A percentile compares a stretch with the other conserved stretches of the same genome.
phyloP scores from a whole-genome alignment of 2,113 vertebrate genomes.

The Callospermophilus lateralis region DNA sequence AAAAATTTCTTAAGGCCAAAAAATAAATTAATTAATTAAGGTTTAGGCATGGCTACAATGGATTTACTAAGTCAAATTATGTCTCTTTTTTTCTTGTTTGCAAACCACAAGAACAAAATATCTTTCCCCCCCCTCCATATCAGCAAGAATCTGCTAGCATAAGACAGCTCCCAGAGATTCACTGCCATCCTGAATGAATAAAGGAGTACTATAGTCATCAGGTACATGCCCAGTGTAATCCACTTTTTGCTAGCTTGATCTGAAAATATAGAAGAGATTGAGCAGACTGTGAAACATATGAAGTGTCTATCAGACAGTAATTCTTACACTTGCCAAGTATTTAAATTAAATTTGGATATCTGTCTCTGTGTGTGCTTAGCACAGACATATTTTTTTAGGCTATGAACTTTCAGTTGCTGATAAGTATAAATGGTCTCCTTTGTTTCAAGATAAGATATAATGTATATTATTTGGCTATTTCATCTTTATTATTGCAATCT shows the following conservation, averaged over 20 bases:
- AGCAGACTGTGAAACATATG: constrained; percentile 63
- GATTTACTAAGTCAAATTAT: not conserved
- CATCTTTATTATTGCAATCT: constrained; percentile 42
- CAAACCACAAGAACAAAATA: constrained; percentile 1
- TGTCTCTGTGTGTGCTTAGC: constrained; percentile 63
- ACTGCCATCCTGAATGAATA: constrained; percentile 67
- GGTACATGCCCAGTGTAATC: constrained; percentile 43
- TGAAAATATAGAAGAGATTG: constrained; percentile 67
- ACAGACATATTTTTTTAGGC: constrained; percentile 27
- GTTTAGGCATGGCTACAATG: not conserved
- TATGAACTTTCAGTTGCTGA: constrained; percentile 44
- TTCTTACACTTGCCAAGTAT: constrained; percentile 59
- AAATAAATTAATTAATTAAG: too few relatives aligned
- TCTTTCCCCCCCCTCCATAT: not conserved
- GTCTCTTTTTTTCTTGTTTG: not conserved
- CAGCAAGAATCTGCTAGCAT: not conserved
- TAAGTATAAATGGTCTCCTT: constrained; percentile 61
- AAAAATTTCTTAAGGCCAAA: not conserved
- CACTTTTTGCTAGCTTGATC: constrained; percentile 44
- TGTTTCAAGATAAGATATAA: constrained; percentile 62
- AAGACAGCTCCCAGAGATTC: constrained; percentile 14
- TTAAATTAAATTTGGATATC: constrained; percentile 78
- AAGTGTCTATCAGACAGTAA: constrained; percentile 70
- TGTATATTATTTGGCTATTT: constrained; percentile 60
- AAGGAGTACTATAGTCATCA: not conserved